Evolutionary conservation across 2,113 vertebrate genomes (phyloP).

Genomic region (Nycticebus coucang): DNA sequence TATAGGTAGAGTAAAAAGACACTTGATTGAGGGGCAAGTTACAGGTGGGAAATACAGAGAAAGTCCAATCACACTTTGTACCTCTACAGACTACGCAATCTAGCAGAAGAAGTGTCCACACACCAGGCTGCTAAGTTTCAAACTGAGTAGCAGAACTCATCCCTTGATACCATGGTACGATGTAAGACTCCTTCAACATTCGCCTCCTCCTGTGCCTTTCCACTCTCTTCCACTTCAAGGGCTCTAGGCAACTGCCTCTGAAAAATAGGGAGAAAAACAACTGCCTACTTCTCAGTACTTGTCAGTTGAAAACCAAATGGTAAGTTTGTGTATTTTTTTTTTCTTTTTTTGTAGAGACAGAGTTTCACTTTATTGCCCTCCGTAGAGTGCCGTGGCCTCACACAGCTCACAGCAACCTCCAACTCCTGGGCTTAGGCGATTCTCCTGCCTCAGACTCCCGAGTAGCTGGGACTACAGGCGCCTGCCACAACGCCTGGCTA

Average conservation of each 20-base stretch:
- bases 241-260: neutral
- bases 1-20: neutral
- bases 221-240: neutral
- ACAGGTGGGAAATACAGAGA: neutral
- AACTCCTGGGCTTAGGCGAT: no score
- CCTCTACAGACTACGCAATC: neutral
- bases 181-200: neutral
- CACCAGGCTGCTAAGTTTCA: neutral
- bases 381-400: no score
- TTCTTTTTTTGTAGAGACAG: no score
- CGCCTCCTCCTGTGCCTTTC: neutral
- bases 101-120: neutral
- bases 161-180: neutral
- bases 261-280: neutral
- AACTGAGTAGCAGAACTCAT: neutral
- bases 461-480: no score
- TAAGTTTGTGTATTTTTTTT: neutral
- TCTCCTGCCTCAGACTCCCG: no score
- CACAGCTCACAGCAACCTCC: no score
- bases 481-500: no score
- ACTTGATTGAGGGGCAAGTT: no score
- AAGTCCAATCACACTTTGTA: neutral
- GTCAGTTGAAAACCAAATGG: neutral
- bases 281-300: neutral
- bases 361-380: no score